These are phyloP conservation scores for Naso thynnoides DNA, from an alignment of 2,797 vertebrate genomes.

Conservation along the genomic window DNA sequence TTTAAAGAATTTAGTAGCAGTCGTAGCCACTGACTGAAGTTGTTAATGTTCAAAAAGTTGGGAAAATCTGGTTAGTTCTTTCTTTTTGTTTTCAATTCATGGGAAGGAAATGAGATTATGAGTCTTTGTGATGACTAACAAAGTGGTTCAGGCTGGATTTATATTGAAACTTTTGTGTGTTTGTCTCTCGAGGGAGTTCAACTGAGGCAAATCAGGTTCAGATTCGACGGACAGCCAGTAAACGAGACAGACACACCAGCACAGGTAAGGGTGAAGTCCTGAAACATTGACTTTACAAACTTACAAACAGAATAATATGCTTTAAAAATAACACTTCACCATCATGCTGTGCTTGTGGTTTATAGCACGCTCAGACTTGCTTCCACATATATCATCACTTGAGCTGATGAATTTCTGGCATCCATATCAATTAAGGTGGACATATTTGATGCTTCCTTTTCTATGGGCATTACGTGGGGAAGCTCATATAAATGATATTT, in stretches of 20 bases:
- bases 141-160: not conserved
- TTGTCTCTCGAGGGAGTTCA: slow-evolving; percentile 90
- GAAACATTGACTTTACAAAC: not conserved
- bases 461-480: not conserved
- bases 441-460: slow-evolving; percentile 19
- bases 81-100: not conserved
- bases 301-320: not conserved
- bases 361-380: not conserved
- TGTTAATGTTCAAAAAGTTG: not conserved
- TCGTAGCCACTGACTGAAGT: not conserved
- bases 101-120: too few species aligned
- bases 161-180: not conserved
- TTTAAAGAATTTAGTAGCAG: not conserved
- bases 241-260: slow-evolving; percentile 98
- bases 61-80: not conserved
- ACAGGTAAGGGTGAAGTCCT: slow-evolving; percentile 85
- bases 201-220: slow-evolving; percentile 99
- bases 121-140: not conserved
- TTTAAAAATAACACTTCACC: not conserved
- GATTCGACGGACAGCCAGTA: slow-evolving; percentile 99
- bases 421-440: not conserved
- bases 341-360: not conserved
- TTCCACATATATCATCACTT: not conserved
- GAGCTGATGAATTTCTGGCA: not conserved
- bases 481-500: not conserved